phyloP scores from a whole-genome alignment of 2,113 vertebrate genomes.

The Athene noctua region DNA sequence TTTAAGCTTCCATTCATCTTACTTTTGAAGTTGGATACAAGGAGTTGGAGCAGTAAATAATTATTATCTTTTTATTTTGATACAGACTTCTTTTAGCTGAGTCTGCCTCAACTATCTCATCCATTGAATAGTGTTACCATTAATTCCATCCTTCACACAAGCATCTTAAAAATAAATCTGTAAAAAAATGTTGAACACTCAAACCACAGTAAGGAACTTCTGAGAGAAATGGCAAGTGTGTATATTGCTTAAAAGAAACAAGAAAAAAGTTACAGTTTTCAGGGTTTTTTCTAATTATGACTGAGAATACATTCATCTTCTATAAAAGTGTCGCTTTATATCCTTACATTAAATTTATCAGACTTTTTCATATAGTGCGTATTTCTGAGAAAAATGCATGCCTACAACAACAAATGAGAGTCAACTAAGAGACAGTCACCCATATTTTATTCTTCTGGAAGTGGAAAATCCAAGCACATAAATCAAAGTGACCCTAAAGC shows the following conservation, averaged over 20 bases:
- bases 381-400: neutral
- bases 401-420: neutral
- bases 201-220: neutral
- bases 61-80: neutral
- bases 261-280: neutral
- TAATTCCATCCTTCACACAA: neutral
- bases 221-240: neutral
- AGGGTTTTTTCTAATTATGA: neutral
- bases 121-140: neutral
- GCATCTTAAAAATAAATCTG: neutral
- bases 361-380: neutral
- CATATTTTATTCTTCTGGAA: slow-evolving; percentile 49
- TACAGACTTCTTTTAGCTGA: neutral
- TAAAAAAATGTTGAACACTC: neutral
- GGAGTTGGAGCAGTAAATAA: neutral
- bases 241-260: neutral
- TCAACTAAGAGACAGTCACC: neutral
- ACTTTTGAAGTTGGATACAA: neutral
- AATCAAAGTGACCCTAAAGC: slow-evolving; percentile 62
- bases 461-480: slow-evolving; percentile 56
- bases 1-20: neutral
- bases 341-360: neutral
- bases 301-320: neutral
- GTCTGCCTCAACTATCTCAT: neutral
- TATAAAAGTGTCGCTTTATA: neutral